Conservation (phyloP, 2,113 vertebrate genomes). For the Australoheros scitulus region DNA sequence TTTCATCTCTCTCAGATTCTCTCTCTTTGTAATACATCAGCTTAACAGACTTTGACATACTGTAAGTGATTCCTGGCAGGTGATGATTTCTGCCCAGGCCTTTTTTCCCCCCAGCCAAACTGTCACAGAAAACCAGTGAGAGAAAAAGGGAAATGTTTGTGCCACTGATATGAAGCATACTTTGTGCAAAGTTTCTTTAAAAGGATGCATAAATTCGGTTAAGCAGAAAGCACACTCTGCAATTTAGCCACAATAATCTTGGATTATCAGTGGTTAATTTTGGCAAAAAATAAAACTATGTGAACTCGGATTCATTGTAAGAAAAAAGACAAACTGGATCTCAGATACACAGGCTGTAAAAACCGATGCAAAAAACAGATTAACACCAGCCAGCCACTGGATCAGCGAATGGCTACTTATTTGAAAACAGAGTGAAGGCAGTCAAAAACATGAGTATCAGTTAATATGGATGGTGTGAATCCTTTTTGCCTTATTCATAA, state of each 20-base stretch:
- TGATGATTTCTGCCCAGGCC: conserved; percentile 7
- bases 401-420: too few species aligned
- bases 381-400: too few species aligned
- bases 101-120: conserved; percentile 5
- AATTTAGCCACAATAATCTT: neutral
- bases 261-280: neutral
- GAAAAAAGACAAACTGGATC: neutral
- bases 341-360: too few species aligned
- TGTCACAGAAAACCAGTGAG: neutral
- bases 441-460: too few species aligned
- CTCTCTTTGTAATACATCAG: neutral
- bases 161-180: neutral
- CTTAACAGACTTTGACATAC: neutral
- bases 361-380: too few species aligned
- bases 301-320: neutral
- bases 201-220: neutral
- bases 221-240: neutral
- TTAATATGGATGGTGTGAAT: too few species aligned
- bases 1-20: neutral
- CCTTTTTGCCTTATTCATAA: too few species aligned
- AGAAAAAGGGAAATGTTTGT: neutral
- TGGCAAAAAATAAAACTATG: neutral
- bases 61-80: neutral
- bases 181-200: conserved; percentile 7
- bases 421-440: too few species aligned